Conservation (phyloP, 2,888 invertebrate species). For the Dinocampus coccinellae region DNA sequence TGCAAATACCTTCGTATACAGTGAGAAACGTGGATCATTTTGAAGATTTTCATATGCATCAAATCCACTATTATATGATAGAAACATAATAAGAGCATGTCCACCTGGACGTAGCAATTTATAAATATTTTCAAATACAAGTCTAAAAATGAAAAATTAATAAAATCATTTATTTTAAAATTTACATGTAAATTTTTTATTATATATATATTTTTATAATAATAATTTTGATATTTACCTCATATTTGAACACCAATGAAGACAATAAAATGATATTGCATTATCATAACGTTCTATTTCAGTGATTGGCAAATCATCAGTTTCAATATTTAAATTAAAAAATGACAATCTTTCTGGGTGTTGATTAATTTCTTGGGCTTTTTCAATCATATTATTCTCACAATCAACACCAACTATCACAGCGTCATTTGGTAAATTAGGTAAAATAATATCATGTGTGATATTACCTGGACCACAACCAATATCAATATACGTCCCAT, state of each 20-base stretch:
- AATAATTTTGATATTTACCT: conserved; percentile 69
- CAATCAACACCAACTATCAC: conserved; percentile 73
- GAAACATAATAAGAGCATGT: conserved; percentile 77
- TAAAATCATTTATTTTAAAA: conserved; percentile 9
- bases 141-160: conserved; percentile 66
- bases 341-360: conserved; percentile 71
- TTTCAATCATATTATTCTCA: conserved; percentile 79
- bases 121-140: conserved; percentile 77
- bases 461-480: conserved; percentile 84
- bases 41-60: conserved; percentile 78
- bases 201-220: background rate
- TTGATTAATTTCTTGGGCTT: conserved; percentile 73
- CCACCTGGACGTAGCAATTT: conserved; percentile 78
- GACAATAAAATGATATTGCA: conserved; percentile 82
- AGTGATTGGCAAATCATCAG: conserved; percentile 70
- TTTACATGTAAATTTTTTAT: background rate
- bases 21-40: conserved; percentile 73
- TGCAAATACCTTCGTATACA: conserved; percentile 73
- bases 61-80: conserved; percentile 79
- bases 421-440: conserved; percentile 73
- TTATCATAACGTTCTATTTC: conserved; percentile 75
- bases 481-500: conserved; percentile 73
- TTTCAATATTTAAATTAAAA: conserved; percentile 73
- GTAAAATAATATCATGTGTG: conserved; percentile 75
- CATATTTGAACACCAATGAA: conserved; percentile 85